A percentile compares a stretch with the other conserved stretches of the same genome.
These are phyloP conservation scores for Cactoblastis cactorum DNA, from an alignment of 2,888 invertebrate species.

Conservation along the genomic window DNA sequence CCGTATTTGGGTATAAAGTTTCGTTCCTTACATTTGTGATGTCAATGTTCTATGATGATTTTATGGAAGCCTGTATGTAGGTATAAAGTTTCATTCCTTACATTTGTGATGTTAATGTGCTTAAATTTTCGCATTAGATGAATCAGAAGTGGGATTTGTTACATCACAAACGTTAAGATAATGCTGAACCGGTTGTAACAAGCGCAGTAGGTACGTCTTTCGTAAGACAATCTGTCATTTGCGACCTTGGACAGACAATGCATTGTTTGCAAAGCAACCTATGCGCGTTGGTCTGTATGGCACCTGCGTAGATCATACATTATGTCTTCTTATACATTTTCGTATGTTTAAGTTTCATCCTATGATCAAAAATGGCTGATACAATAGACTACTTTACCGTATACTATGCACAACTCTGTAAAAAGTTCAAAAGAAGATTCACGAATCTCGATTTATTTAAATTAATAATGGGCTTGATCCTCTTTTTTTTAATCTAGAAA, in stretches of 20 bases:
- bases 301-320: conserved; percentile 17
- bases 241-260: conserved; percentile 38
- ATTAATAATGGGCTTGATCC: no score
- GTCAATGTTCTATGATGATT: not conserved
- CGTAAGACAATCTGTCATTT: conserved; percentile 39
- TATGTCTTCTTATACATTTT: not conserved
- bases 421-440: no score
- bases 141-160: not conserved
- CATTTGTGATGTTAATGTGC: not conserved
- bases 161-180: conserved; percentile 3
- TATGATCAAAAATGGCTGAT: no score
- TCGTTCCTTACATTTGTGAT: not conserved
- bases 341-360: not conserved
- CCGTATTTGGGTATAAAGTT: no score
- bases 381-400: no score
- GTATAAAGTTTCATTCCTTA: not conserved
- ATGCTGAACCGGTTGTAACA: conserved; percentile 3
- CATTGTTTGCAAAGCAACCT: conserved; percentile 35
- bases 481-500: no score
- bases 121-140: not conserved
- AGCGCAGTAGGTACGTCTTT: conserved; percentile 15
- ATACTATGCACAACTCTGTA: no score
- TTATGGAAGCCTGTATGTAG: no score
- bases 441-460: no score
- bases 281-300: conserved; percentile 11